Conservation (phyloP, 2,888 invertebrate species). For the Volucella zonaria region DNA sequence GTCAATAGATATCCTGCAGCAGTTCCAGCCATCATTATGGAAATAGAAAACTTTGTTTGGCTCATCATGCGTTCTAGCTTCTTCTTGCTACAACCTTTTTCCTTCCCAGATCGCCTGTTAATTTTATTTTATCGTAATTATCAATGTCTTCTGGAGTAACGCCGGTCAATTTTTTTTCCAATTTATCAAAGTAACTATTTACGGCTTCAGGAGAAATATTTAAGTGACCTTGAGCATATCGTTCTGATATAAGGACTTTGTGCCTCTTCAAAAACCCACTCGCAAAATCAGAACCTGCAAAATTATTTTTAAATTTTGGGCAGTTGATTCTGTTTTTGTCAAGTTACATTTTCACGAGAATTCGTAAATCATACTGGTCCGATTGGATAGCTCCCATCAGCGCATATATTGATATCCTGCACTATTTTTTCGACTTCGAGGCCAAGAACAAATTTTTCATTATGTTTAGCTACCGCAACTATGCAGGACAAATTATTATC, state of each 20-base stretch:
- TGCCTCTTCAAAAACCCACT: too few relatives aligned
- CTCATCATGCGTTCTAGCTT: background rate
- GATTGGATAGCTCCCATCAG: background rate
- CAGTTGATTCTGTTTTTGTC: background rate
- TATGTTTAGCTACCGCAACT: too few relatives aligned
- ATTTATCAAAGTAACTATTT: too few relatives aligned
- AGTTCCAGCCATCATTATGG: constrained; percentile 23
- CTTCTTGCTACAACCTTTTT: too few relatives aligned
- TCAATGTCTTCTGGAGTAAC: background rate
- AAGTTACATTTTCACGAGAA: background rate
- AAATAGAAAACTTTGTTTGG: background rate
- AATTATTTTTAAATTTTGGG: background rate
- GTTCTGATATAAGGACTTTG: too few relatives aligned
- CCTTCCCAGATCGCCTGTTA: background rate
- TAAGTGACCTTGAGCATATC: too few relatives aligned
- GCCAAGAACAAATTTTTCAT: background rate
- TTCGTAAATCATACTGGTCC: background rate
- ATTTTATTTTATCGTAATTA: background rate
- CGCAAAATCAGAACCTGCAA: too few relatives aligned
- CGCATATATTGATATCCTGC: background rate
- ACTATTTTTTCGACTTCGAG: background rate
- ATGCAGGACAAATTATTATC: too few relatives aligned
- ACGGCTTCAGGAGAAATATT: too few relatives aligned
- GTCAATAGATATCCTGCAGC: constrained; percentile 11
- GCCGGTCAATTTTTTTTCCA: background rate